These are phyloP conservation scores for Pseudococcus jackbeardsleyi DNA, from an alignment of 2,888 invertebrate genomes.

Conservation along the genomic window DNA sequence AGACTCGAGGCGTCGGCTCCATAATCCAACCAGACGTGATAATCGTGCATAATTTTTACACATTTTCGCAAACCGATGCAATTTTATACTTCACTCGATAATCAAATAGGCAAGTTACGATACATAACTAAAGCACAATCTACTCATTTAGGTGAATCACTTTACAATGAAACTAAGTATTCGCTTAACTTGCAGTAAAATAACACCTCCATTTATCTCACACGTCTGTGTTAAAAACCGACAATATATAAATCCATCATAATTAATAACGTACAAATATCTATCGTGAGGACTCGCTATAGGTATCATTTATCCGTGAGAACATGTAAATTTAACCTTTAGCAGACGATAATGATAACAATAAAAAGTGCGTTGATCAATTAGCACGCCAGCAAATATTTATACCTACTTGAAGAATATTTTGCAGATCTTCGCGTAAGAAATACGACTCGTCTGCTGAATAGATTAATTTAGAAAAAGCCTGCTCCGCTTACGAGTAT, in stretches of 20 bases:
- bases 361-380: not conserved
- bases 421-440: not conserved
- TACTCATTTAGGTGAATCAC: not conserved
- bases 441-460: not conserved
- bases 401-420: not conserved
- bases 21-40: not conserved
- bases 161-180: not conserved
- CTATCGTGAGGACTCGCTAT: not conserved
- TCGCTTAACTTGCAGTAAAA: not conserved
- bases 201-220: conserved; percentile 10
- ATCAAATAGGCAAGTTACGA: not conserved
- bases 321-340: conserved; percentile 21
- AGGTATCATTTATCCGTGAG: conserved; percentile 7
- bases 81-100: conserved; percentile 3
- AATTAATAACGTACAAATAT: conserved; percentile 1
- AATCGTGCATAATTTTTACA: not conserved
- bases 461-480: not conserved
- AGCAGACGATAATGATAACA: conserved; percentile 17
- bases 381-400: not conserved
- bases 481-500: not conserved
- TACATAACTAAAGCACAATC: not conserved
- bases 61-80: not conserved
- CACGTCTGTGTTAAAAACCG: not conserved
- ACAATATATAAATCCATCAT: conserved; percentile 15
- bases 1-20: too few relatives aligned